These are phyloP conservation scores for Pantherophis vulpinus DNA, from an alignment of 2,797 vertebrate species.

Conservation along the genomic window DNA sequence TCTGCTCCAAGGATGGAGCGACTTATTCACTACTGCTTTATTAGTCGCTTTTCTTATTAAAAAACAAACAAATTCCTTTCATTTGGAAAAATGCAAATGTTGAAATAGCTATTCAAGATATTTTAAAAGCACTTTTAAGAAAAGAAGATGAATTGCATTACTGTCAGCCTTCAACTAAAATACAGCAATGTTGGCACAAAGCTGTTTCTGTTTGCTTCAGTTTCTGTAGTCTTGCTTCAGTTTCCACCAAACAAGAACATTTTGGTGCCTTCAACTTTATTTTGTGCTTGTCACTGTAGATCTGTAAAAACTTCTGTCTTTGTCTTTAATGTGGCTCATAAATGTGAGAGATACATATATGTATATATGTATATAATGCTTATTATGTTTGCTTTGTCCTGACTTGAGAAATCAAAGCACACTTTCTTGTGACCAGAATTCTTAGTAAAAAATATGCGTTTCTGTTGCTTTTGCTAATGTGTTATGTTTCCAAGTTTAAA, in stretches of 20 bases:
- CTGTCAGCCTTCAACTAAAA: slow-evolving; percentile 29
- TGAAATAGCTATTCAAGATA: neutral
- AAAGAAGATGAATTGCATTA: slow-evolving; percentile 31
- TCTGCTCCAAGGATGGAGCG: neutral
- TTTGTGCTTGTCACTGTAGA: slow-evolving; percentile 67
- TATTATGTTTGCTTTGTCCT: slow-evolving; percentile 73
- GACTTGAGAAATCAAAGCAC: slow-evolving; percentile 52
- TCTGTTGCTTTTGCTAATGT: slow-evolving; percentile 34
- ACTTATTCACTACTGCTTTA: neutral
- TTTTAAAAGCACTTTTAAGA: neutral
- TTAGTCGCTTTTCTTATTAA: neutral
- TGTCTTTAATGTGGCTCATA: slow-evolving; percentile 69
- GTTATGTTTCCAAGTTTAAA: slow-evolving; percentile 29
- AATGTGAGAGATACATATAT: slow-evolving; percentile 45
- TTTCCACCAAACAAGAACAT: slow-evolving; percentile 45
- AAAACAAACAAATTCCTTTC: neutral
- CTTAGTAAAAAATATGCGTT: slow-evolving; percentile 28
- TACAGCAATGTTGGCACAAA: slow-evolving; percentile 36
- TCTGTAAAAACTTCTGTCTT: slow-evolving; percentile 69
- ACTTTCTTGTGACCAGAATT: slow-evolving; percentile 30
- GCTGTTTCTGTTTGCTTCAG: slow-evolving; percentile 17
- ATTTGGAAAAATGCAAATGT: neutral
- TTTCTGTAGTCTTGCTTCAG: slow-evolving; percentile 46
- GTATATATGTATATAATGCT: slow-evolving; percentile 57
- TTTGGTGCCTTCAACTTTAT: slow-evolving; percentile 59